phyloP scores from a whole-genome alignment of 2,797 vertebrate genomes.

The Melanitta fusca region DNA sequence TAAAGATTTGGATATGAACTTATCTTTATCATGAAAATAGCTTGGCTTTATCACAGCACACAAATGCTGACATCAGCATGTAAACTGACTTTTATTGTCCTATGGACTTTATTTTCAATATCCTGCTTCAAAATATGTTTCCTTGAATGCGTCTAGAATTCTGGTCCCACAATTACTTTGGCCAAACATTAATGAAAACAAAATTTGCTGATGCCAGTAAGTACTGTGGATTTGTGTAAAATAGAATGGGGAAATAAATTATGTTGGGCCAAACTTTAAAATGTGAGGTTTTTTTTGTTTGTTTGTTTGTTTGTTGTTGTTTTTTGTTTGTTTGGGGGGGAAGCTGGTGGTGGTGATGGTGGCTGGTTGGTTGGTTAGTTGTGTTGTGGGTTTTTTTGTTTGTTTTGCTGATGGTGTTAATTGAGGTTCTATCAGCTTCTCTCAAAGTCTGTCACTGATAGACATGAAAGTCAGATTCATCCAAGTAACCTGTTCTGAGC shows the following conservation, averaged over 20 bases:
- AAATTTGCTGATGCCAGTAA: constrained; percentile 45
- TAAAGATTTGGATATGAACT: constrained; percentile 83
- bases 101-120: constrained; percentile 79
- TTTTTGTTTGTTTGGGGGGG: not conserved
- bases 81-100: constrained; percentile 74
- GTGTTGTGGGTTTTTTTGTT: no score
- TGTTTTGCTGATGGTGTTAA: not conserved
- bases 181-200: constrained; percentile 60
- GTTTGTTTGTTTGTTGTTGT: not conserved
- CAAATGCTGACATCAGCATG: constrained; percentile 77
- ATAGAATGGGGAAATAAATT: constrained; percentile 5
- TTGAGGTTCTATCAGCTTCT: not conserved
- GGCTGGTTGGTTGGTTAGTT: no score
- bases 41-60: constrained; percentile 74
- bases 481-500: not conserved
- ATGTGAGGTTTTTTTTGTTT: not conserved
- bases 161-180: constrained; percentile 51
- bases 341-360: no score
- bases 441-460: not conserved
- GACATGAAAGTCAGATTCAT: not conserved
- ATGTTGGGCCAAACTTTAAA: not conserved
- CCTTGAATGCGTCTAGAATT: constrained; percentile 52
- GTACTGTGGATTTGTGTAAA: constrained; percentile 11
- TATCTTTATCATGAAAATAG: constrained; percentile 82
- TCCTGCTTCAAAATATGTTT: constrained; percentile 76